Evolutionary conservation across 1,140 invertebrate genomes (phyloP), one percentile per base, ranked within the genome.

Genomic region (Campoletis sonorensis): DNA sequence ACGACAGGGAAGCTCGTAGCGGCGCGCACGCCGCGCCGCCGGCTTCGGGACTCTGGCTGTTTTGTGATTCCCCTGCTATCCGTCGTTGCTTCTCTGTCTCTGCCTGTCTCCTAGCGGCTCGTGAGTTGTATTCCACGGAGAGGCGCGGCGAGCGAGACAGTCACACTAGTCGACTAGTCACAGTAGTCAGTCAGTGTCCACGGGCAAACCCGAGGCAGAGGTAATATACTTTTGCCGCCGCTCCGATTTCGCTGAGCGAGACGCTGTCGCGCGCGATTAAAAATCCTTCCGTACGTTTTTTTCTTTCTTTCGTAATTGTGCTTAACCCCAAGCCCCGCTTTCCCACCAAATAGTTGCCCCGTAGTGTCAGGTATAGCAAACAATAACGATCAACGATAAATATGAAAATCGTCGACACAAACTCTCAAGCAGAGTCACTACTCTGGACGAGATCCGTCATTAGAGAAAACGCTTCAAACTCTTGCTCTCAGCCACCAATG

Each of bases 141-240:
- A 45, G 40, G 40, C 8, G 40, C 40, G 40, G 40, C 8, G 16
- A 33, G 68, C 73, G 40, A 11, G 61, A 30, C 76, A 45, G 40
- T 45, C 40, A 45, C 40, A 45, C 40, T 45, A 45, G 40, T 45
- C 40, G 40, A 45, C 40, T 45, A 45, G 40, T 45, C 40, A 45
- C 40, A 45, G 40, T 45, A 67, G 33, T 13, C 77, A 67, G 77
- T 67, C 77, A 67, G 77, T 67, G 77, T 79, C 40, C 77, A 67
- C 58, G 64, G 58, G 58, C 77, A 51, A 67, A 70, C 58, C 58
- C 77, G 54, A 79, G 77, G 64, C 77, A 67, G 33, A 79, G 64
- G 77, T 68, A 70, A 54, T 26, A 16, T 37, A 26, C 23, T 64
- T 26, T 64, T 64, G 61, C 61, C 23, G 61, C 23, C 21, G 61